Percentiles rank a stretch among this genome's conserved stretches.
Conservation (phyloP, 1,140 invertebrate genomes). For the Micrasema longulum region DNA sequence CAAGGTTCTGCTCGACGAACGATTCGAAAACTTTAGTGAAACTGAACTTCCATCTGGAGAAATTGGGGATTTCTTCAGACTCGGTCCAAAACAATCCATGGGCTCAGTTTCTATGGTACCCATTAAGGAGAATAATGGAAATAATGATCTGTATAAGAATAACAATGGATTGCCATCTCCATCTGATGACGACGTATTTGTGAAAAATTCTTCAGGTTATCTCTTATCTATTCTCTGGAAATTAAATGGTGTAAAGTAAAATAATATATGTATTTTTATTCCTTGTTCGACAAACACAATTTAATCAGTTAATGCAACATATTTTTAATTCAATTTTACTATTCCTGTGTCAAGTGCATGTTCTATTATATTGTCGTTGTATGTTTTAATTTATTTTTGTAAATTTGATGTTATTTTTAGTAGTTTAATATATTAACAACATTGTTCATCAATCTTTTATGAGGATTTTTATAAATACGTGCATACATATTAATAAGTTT, state of each 20-base stretch:
- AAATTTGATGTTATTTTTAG: too few species aligned
- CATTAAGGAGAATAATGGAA: conserved; percentile 36
- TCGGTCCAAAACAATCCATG: conserved; percentile 52
- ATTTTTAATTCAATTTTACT: too few species aligned
- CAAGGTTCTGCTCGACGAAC: conserved; percentile 87
- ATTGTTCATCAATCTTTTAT: too few species aligned
- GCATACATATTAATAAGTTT: too few species aligned
- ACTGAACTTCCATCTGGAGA: conserved; percentile 56
- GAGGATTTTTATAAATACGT: too few species aligned
- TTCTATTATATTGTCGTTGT: too few species aligned
- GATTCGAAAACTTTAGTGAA: conserved; percentile 68
- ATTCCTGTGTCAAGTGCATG: too few species aligned
- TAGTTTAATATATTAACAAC: too few species aligned
- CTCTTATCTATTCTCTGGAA: conserved; percentile 2
- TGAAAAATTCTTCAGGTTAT: conserved; percentile 47
- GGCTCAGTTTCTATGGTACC: conserved; percentile 14
- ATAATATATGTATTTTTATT: too few species aligned
- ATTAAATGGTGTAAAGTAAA: not conserved
- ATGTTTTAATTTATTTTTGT: too few species aligned
- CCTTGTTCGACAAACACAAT: too few species aligned
- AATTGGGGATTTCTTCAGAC: conserved; percentile 67
- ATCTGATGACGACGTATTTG: conserved; percentile 50
- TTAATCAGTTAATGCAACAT: too few species aligned
- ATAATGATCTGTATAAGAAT: conserved; percentile 44
- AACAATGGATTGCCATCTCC: conserved; percentile 50